These are phyloP conservation scores for Coenonympha arcania DNA, from an alignment of 2,888 invertebrate genomes.

Conservation along the genomic window DNA sequence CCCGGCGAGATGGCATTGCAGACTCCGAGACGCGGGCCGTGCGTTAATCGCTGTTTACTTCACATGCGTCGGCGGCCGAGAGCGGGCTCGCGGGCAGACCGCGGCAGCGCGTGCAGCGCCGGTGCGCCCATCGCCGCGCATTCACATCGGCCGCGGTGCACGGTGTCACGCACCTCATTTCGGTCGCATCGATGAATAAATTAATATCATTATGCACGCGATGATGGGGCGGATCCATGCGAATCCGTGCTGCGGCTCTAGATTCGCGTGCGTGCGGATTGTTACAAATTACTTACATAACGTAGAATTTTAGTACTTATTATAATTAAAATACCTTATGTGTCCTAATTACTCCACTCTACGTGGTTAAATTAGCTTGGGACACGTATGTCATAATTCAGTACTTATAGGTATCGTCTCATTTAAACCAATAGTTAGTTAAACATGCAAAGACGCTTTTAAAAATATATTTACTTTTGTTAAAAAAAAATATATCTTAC, in stretches of 20 bases:
- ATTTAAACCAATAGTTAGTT: too few species aligned
- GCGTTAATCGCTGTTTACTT: slow-evolving; percentile 26
- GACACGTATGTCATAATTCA: too few species aligned
- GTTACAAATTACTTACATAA: slow-evolving; percentile 24
- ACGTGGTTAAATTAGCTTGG: not conserved
- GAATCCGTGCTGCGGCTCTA: slow-evolving; percentile 25
- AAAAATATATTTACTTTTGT: too few species aligned
- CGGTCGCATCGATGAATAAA: slow-evolving; percentile 17
- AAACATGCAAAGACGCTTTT: too few species aligned
- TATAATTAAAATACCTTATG: slow-evolving; percentile 7
- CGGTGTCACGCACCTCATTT: slow-evolving; percentile 27
- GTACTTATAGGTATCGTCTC: too few species aligned
- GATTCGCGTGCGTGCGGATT: slow-evolving; percentile 14
- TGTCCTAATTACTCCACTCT: not conserved
- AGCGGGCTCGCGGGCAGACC: slow-evolving; percentile 13
- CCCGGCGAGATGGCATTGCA: slow-evolving; percentile 62
- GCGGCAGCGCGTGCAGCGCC: slow-evolving; percentile 22
- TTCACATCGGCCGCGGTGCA: slow-evolving; percentile 25
- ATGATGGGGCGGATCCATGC: slow-evolving; percentile 24
- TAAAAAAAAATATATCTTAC: too few species aligned
- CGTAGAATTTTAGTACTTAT: slow-evolving; percentile 8
- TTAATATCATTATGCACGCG: slow-evolving; percentile 24
- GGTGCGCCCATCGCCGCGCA: slow-evolving; percentile 25
- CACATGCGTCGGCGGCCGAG: slow-evolving; percentile 19
- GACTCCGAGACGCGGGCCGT: slow-evolving; percentile 45